phyloP scores from a whole-genome alignment of 1,140 invertebrate species.

The Drosophila elegans region DNA sequence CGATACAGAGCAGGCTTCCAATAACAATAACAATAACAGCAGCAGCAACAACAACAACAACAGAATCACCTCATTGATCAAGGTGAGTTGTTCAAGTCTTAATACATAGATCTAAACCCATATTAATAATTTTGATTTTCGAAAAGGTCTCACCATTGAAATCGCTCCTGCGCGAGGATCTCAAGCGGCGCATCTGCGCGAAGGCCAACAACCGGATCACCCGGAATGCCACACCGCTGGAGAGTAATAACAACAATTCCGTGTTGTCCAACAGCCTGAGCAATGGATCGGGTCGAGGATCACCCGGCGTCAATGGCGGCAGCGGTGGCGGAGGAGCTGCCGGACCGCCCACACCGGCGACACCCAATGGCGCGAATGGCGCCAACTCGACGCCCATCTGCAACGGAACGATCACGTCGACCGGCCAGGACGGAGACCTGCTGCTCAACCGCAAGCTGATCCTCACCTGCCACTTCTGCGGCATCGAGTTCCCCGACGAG shows the following conservation, averaged over 20 bases:
- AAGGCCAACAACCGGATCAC: constrained; percentile 86
- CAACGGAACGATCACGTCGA: constrained; percentile 89
- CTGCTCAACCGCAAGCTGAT: constrained; percentile 85
- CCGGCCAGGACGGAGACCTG: constrained; percentile 86
- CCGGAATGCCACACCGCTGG: constrained; percentile 74
- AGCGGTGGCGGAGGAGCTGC: constrained; percentile 22
- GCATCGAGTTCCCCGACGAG: constrained; percentile 97
- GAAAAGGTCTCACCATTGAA: constrained; percentile 92
- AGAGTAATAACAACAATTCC: constrained; percentile 82
- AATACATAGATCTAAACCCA: neutral
- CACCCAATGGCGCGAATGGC: constrained; percentile 48
- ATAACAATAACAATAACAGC: constrained; percentile 57
- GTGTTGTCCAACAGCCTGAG: constrained; percentile 62
- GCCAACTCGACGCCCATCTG: constrained; percentile 85
- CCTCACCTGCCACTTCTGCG: constrained; percentile 94
- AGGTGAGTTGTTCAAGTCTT: constrained; percentile 49
- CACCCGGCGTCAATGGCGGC: constrained; percentile 41
- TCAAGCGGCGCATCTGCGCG: constrained; percentile 90
- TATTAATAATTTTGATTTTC: no score
- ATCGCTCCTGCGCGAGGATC: constrained; percentile 91
- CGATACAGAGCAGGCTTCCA: constrained; percentile 70
- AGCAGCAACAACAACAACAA: constrained; percentile 58
- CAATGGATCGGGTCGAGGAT: constrained; percentile 38
- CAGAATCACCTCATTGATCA: constrained; percentile 83
- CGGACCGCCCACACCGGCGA: constrained; percentile 22